Evolutionary conservation across 1,140 invertebrate species (phyloP).

Genomic region (Drosophila nigrodunni): DNA sequence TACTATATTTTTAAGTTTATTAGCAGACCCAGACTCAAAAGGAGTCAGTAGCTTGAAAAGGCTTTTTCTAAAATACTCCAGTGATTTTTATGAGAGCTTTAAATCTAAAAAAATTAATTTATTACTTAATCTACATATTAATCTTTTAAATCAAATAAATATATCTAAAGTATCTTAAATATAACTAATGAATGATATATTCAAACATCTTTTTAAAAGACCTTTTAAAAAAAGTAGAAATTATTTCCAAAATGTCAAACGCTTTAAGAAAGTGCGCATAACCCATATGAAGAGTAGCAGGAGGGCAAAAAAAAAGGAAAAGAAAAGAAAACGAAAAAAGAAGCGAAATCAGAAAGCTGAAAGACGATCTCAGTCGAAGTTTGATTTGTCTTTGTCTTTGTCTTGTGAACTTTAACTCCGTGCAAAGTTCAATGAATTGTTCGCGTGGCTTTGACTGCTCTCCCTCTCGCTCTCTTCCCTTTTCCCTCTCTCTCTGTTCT

Average conservation of each 20-base stretch:
- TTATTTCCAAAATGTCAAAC: not conserved
- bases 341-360: constrained; percentile 35
- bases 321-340: not conserved
- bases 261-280: not conserved
- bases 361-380: constrained; percentile 49
- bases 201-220: too few relatives aligned
- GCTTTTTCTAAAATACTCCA: too few relatives aligned
- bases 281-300: not conserved
- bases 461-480: not conserved
- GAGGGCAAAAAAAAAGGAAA: constrained; percentile 10
- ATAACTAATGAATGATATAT: too few relatives aligned
- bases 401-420: constrained; percentile 61
- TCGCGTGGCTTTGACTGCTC: constrained; percentile 15
- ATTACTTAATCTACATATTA: too few relatives aligned
- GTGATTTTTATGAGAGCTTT: too few relatives aligned
- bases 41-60: too few relatives aligned
- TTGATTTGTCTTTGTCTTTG: constrained; percentile 57
- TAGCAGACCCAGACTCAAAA: too few relatives aligned
- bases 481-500: not conserved
- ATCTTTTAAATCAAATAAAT: too few relatives aligned
- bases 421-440: constrained; percentile 74
- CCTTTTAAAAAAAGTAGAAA: too few relatives aligned
- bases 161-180: too few relatives aligned
- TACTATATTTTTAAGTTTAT: too few relatives aligned
- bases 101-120: too few relatives aligned